Evolutionary conservation across 2,113 vertebrate species (phyloP).

Genomic region (Datnioides undecimradiatus): DNA sequence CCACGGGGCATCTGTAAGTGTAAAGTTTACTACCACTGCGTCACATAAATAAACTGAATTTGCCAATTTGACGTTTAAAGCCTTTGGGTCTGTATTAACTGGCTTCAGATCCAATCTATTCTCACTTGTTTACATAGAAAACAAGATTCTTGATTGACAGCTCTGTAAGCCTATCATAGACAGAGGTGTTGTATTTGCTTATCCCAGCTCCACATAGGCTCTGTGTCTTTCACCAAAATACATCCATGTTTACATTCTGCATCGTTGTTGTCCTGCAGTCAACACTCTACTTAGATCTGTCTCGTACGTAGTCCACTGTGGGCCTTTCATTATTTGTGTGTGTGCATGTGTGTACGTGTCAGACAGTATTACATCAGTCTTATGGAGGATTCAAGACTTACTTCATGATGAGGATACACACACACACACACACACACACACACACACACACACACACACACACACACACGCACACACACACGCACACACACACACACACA

Average conservation of each 20-base stretch:
- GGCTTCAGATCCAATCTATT: neutral
- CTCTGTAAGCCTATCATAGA: neutral
- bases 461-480: neutral
- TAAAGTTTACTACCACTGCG: no score
- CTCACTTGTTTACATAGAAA: neutral
- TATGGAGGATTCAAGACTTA: slow-evolving; percentile 15
- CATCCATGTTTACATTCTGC: no score
- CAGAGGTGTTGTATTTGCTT: neutral
- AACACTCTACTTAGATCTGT: neutral
- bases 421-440: neutral
- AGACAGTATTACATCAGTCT: slow-evolving; percentile 31
- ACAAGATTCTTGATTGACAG: neutral
- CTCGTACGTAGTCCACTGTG: neutral
- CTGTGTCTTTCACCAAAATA: neutral
- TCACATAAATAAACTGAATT: no score
- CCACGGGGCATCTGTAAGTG: no score
- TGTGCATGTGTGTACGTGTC: neutral
- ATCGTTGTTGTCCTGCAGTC: neutral
- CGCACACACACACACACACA: neutral
- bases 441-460: neutral
- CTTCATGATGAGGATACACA: slow-evolving; percentile 6
- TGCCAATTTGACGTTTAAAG: no score
- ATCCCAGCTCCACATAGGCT: neutral
- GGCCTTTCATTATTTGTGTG: neutral
- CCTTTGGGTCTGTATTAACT: no score